These are phyloP conservation scores for Hydriomena furcata DNA, from an alignment of 2,888 invertebrate genomes.

Conservation along the genomic window DNA sequence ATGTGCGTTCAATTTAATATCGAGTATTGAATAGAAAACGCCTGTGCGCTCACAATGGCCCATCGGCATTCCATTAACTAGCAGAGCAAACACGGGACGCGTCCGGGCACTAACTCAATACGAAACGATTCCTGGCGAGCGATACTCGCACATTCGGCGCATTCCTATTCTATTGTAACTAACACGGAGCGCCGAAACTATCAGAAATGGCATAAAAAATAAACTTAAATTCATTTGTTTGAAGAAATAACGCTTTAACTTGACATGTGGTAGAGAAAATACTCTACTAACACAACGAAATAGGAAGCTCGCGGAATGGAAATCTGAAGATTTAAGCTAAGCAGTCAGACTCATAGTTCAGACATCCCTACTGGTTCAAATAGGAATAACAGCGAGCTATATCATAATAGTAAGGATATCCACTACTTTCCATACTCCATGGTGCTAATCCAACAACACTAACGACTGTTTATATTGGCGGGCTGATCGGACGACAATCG, in stretches of 20 bases:
- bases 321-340: no score
- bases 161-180: constrained; percentile 59
- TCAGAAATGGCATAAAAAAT: constrained; percentile 2
- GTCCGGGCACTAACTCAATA: constrained; percentile 69
- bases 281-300: no score
- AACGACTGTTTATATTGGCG: constrained; percentile 75
- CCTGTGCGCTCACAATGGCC: constrained; percentile 68
- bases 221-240: no score
- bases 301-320: no score
- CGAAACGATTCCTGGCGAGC: constrained; percentile 66
- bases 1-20: constrained; percentile 66
- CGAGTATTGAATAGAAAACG: constrained; percentile 71
- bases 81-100: constrained; percentile 72
- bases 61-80: constrained; percentile 80
- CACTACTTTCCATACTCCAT: constrained; percentile 41
- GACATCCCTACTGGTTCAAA: no score
- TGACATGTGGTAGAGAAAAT: no score
- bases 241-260: no score
- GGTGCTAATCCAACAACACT: constrained; percentile 60
- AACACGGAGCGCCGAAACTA: constrained; percentile 26
- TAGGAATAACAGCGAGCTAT: no score
- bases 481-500: constrained; percentile 36
- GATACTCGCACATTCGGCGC: constrained; percentile 66
- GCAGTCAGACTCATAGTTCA: no score
- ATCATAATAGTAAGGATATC: no score